Evolutionary conservation across 2,113 vertebrate species (phyloP), one percentile per base, ranked within the genome.

Genomic region (Morphnarchus princeps): DNA sequence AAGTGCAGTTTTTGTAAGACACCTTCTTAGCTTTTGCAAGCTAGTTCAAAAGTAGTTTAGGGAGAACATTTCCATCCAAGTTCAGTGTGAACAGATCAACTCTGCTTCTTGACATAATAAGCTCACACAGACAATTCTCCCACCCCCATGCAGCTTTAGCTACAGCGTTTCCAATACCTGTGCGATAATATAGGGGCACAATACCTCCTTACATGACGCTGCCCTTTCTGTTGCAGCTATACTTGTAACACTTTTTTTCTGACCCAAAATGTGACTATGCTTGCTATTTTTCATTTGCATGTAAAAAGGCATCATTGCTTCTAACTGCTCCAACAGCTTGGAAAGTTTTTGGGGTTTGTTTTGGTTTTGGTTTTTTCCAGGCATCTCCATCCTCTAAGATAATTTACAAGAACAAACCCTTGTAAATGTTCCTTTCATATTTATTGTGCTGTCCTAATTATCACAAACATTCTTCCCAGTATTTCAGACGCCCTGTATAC

Each of bases 191-290:
- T 3, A 16, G 0, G 1, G 31, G 11, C 43, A 28, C 22, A 31
- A 5, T 7, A 34, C 2, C 34, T 62, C 42, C 9, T 54, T 24
- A 55, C 0, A 0, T 2, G 15, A 25, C 0, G 1, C 13, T 66
- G 38, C 9, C 21, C 6, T 45, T 85, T 22, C 50, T 29, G 71
- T 17, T 3, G 7, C 36, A 67, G 16, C 26, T n/a, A 49, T 5
- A 50, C 4, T 22, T 34, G 2, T 15, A 49, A n/a, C 14, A 15
- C 4, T 5, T 13, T 14, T 63, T 78, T 67, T 22, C 69, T 54
- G 14, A 80, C 32, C 45, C 52, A 59, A 61, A 86, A 65, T 15
- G 9, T 31, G 55, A 34, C 19, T 47, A 11, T 17, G 14, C 8
- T 71, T 65, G 16, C 18, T 55, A 7, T 43, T 40, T 70, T 92